Evolutionary conservation across 1,140 invertebrate genomes (phyloP).

Genomic region (Tachypleus tridentatus): DNA sequence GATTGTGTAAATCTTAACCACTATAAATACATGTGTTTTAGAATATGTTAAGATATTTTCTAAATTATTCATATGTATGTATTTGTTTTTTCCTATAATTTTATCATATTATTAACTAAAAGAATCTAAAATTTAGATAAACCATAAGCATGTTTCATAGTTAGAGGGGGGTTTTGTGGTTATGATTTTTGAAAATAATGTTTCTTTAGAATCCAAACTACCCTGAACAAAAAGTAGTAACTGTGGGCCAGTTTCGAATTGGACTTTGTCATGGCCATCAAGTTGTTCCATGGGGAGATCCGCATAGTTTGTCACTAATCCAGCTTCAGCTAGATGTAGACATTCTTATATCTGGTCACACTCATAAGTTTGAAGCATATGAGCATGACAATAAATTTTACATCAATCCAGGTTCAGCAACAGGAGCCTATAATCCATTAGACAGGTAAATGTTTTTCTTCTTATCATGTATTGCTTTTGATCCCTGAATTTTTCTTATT

Average conservation of each 20-base stretch:
- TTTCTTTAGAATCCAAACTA: conserved; percentile 72
- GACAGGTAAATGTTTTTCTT: conserved; percentile 51
- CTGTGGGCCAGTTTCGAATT: conserved; percentile 96
- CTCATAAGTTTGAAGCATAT: conserved; percentile 96
- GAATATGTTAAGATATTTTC: too few species aligned
- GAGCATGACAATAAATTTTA: conserved; percentile 99
- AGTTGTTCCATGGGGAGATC: conserved; percentile 94
- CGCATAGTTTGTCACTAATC: conserved; percentile 78
- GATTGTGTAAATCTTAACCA: too few species aligned
- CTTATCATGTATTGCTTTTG: neutral
- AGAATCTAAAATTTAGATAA: neutral
- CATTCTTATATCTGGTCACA: conserved; percentile 96
- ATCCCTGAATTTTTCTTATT: neutral
- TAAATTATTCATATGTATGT: too few species aligned
- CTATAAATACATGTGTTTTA: too few species aligned
- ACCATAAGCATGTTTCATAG: too few species aligned
- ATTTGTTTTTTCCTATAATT: conserved; percentile 1
- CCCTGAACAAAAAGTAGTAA: conserved; percentile 97
- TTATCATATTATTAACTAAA: conserved; percentile 5
- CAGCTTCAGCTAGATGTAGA: conserved; percentile 97
- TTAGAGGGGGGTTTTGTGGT: too few species aligned
- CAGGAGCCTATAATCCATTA: conserved; percentile 89
- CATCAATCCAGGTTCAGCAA: conserved; percentile 98
- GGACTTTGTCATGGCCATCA: conserved; percentile 93
- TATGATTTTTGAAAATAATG: too few species aligned